Conservation (phyloP, 2,113 vertebrate genomes). For the Cepphus grylle region DNA sequence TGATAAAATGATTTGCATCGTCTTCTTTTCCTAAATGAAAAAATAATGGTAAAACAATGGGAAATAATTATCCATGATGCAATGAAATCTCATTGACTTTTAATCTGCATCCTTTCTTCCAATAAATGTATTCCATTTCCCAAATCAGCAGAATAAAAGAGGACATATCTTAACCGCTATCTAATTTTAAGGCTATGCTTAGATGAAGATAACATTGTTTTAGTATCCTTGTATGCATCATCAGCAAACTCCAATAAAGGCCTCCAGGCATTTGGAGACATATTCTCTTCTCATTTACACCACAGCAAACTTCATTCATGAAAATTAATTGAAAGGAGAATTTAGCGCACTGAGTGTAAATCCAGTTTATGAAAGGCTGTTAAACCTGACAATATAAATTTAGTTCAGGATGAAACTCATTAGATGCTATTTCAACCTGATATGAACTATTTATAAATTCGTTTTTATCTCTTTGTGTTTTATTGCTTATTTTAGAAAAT, state of each 20-base stretch:
- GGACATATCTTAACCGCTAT: neutral
- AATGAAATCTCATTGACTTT: conserved; percentile 56
- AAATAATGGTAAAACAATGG: conserved; percentile 16
- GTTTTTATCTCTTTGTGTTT: neutral
- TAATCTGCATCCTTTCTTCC: conserved; percentile 33
- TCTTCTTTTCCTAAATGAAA: neutral
- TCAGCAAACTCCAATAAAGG: conserved; percentile 29
- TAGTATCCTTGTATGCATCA: neutral
- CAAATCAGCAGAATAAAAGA: conserved; percentile 40
- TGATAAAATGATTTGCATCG: conserved; percentile 3
- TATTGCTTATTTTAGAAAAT: conserved; percentile 12
- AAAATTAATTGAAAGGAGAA: conserved; percentile 33
- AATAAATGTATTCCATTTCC: conserved; percentile 16
- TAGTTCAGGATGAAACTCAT: conserved; percentile 9
- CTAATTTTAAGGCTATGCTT: conserved; percentile 39
- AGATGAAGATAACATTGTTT: conserved; percentile 36
- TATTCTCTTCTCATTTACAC: conserved; percentile 33
- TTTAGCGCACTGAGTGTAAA: neutral
- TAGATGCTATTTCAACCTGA: conserved; percentile 10
- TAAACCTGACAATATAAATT: conserved; percentile 25
- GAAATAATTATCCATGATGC: conserved; percentile 42
- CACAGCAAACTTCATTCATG: neutral
- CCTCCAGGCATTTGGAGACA: neutral
- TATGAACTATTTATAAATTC: neutral
- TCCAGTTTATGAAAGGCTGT: conserved; percentile 22